phyloP scores from a whole-genome alignment of 37 sponge, comb jelly and placozoan genomes.

The Ephydatia muelleri region DNA sequence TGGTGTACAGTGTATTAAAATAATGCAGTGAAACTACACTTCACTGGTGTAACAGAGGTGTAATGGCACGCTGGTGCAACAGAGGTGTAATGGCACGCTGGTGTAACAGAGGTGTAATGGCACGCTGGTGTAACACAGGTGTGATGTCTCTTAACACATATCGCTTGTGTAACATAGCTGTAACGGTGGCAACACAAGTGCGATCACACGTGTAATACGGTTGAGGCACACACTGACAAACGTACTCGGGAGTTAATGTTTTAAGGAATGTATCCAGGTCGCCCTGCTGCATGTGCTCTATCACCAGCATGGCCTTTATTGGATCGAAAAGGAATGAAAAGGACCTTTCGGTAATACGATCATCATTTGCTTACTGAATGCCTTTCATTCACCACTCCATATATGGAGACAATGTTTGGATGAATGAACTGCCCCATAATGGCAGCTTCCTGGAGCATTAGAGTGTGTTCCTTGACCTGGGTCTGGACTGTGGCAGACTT shows the following conservation, averaged over 20 bases:
- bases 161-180: too few relatives aligned
- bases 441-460: not conserved
- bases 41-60: too few relatives aligned
- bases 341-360: not conserved
- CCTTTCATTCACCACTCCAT: constrained; percentile 6
- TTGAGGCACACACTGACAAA: too few relatives aligned
- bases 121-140: too few relatives aligned
- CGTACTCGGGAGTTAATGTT: constrained; percentile 12
- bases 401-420: constrained; percentile 16
- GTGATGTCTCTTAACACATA: too few relatives aligned
- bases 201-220: too few relatives aligned
- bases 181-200: too few relatives aligned
- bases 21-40: too few relatives aligned
- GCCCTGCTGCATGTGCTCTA: constrained; percentile 11
- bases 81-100: too few relatives aligned
- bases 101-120: too few relatives aligned
- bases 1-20: not conserved
- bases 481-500: not conserved
- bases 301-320: constrained; percentile 17
- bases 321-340: not conserved
- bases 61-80: too few relatives aligned
- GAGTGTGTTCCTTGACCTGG: not conserved
- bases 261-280: constrained; percentile 13
- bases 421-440: constrained; percentile 9
- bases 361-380: constrained; percentile 16